These are phyloP conservation scores for Nesoenas mayeri DNA, from an alignment of 2,113 vertebrate genomes.

Conservation along the genomic window DNA sequence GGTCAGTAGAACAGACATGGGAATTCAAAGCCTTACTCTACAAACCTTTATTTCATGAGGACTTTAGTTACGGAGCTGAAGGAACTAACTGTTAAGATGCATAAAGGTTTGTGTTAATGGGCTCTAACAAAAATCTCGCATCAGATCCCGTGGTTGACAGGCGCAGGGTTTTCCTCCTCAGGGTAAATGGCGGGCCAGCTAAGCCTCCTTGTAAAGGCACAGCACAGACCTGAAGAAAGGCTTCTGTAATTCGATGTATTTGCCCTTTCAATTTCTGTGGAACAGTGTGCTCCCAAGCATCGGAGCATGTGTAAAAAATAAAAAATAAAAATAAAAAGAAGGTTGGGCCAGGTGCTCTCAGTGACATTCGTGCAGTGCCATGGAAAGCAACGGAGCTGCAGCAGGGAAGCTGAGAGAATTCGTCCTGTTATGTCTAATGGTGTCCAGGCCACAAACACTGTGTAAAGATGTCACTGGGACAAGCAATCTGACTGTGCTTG, in stretches of 20 bases:
- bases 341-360: not conserved
- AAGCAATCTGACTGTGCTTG: not conserved
- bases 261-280: conserved; percentile 42
- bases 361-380: not conserved
- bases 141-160: conserved; percentile 7
- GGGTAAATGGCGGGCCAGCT: not conserved
- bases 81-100: not conserved
- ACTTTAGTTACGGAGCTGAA: not conserved
- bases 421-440: not conserved
- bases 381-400: not conserved
- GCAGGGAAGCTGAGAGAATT: not conserved
- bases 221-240: conserved; percentile 29
- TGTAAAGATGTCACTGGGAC: conserved; percentile 50
- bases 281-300: conserved; percentile 8
- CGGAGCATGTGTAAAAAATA: not conserved
- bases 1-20: conserved; percentile 8
- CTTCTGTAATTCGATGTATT: conserved; percentile 37
- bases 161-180: not conserved
- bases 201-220: conserved; percentile 17
- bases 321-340: not conserved
- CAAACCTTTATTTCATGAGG: conserved; percentile 33
- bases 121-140: not conserved
- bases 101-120: not conserved
- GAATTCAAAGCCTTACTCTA: conserved; percentile 31
- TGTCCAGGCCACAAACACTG: conserved; percentile 45